Percentiles rank a stretch among this genome's conserved stretches.
Evolutionary conservation across 2,888 invertebrate species (phyloP).

Genomic region (Xestobium rufovillosum): DNA sequence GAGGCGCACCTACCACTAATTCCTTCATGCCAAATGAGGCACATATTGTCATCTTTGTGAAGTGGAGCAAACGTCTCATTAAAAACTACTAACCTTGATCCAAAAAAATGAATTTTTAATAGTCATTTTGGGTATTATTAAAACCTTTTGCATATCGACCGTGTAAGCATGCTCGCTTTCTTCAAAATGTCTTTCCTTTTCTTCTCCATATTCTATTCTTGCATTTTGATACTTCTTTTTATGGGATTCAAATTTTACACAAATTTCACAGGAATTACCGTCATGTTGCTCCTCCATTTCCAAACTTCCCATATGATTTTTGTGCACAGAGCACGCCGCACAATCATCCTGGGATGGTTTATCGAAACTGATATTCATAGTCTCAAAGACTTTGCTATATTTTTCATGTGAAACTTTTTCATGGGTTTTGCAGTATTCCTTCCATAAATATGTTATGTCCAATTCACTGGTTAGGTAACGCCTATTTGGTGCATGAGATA

Average conservation of each 20-base stretch:
- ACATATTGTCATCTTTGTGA: too few species aligned
- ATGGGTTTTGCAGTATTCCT: too few species aligned
- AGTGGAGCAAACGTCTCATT: constrained; percentile 20
- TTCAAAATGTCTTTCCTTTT: not conserved
- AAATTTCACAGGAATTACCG: too few species aligned
- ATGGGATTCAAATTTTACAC: too few species aligned
- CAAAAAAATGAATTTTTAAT: constrained; percentile 18
- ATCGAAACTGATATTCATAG: constrained; percentile 4
- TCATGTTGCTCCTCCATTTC: not conserved
- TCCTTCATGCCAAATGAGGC: constrained; percentile 21
- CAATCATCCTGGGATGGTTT: not conserved
- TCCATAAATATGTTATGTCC: too few species aligned
- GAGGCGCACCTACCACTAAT: constrained; percentile 17
- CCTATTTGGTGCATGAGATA: too few species aligned
- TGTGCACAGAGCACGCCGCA: not conserved
- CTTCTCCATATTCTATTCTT: not conserved
- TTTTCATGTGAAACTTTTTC: too few species aligned
- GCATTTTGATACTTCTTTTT: not conserved
- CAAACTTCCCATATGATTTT: not conserved
- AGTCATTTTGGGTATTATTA: constrained; percentile 19
- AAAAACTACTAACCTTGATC: constrained; percentile 14
- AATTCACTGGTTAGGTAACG: too few species aligned
- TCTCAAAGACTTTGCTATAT: too few species aligned
- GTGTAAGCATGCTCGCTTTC: not conserved
- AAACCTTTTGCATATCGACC: constrained; percentile 11